phyloP scores from a whole-genome alignment of 2,797 vertebrate species.

The Borostomias antarcticus region DNA sequence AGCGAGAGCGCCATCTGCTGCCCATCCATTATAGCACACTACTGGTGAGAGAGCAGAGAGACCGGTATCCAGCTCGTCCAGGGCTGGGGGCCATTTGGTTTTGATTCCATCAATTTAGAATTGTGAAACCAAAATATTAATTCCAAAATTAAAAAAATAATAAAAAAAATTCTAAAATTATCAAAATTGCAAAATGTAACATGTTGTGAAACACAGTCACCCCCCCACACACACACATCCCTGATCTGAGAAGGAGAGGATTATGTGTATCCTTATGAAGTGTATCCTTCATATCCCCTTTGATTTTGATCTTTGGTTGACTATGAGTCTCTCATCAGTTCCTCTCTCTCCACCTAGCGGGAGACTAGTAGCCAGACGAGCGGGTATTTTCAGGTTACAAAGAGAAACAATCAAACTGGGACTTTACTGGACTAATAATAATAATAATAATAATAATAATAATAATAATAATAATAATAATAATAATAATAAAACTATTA shows the following conservation, averaged over 20 bases:
- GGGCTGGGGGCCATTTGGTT: too few species aligned
- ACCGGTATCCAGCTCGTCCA: too few species aligned
- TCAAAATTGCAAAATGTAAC: too few species aligned
- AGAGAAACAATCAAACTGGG: slow-evolving; percentile 72
- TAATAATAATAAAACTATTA: slow-evolving; percentile 22
- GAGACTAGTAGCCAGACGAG: slow-evolving; percentile 24
- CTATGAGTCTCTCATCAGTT: too few species aligned
- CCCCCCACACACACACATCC: slow-evolving; percentile 28
- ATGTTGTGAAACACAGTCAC: slow-evolving; percentile 24
- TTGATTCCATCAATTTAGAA: too few species aligned
- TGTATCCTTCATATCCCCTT: slow-evolving; percentile 7
- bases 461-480: neutral
- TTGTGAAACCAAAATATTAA: too few species aligned
- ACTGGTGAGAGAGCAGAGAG: neutral
- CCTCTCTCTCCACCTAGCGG: neutral
- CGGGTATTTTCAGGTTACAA: slow-evolving; percentile 73
- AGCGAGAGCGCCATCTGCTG: slow-evolving; percentile 67
- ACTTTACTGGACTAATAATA: slow-evolving; percentile 1
- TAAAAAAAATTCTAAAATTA: too few species aligned
- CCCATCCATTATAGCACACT: slow-evolving; percentile 9
- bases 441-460: neutral
- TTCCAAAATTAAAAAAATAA: too few species aligned
- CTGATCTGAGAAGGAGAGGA: slow-evolving; percentile 10
- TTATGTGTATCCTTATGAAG: too few species aligned
- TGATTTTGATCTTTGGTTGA: slow-evolving; percentile 22